Percentiles rank a stretch among this genome's conserved stretches.
These are phyloP conservation scores for Setipinna tenuifilis DNA, from an alignment of 2,797 vertebrate species.

Conservation along the genomic window DNA sequence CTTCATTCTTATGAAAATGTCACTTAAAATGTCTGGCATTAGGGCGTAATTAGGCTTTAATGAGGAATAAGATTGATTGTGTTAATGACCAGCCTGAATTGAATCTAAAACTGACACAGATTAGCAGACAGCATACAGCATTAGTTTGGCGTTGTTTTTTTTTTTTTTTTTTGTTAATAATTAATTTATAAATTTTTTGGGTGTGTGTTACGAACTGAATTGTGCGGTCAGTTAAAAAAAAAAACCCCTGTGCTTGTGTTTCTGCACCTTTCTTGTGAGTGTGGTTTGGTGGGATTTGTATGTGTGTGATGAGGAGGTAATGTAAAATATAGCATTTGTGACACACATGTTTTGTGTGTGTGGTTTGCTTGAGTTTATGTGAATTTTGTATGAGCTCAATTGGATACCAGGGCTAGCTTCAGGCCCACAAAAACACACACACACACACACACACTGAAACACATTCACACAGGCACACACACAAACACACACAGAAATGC, in stretches of 20 bases:
- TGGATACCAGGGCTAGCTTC: not conserved
- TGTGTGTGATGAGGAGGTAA: too few species aligned
- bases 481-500: too few species aligned
- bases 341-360: not conserved
- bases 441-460: too few species aligned
- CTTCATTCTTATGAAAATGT: not conserved
- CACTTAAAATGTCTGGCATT: not conserved
- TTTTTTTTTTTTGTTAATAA: not conserved
- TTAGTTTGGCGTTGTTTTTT: not conserved
- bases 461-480: too few species aligned
- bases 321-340: too few species aligned
- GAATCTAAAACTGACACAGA: not conserved
- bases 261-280: too few species aligned
- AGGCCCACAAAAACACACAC: not conserved
- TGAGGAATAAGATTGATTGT: not conserved
- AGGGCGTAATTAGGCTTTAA: not conserved
- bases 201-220: too few species aligned
- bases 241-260: too few species aligned
- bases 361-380: not conserved
- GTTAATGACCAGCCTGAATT: not conserved
- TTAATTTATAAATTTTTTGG: too few species aligned
- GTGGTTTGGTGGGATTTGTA: too few species aligned
- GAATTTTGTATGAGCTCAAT: conserved; percentile 9
- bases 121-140: too few species aligned
- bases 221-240: too few species aligned